Evolutionary conservation across 2,888 invertebrate genomes (phyloP).

Genomic region (Anarsia innoxiella): DNA sequence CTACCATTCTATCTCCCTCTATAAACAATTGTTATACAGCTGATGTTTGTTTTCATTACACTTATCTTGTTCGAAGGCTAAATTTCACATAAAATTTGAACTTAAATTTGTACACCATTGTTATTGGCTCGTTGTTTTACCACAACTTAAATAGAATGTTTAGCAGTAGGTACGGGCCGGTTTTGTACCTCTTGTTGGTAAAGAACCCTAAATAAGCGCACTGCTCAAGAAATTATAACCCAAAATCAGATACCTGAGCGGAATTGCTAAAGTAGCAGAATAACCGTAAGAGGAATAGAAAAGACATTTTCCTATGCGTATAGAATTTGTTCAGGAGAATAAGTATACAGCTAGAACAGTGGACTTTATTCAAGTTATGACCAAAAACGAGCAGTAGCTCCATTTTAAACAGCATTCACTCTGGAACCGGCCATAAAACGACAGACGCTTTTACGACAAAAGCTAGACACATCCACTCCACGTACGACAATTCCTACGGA

Average conservation of each 20-base stretch:
- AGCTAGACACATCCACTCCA: constrained; percentile 37
- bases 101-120: too few species aligned
- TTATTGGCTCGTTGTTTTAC: too few species aligned
- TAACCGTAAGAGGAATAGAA: too few species aligned
- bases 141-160: constrained; percentile 14
- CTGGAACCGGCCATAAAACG: constrained; percentile 46
- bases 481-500: constrained; percentile 30
- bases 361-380: constrained; percentile 51
- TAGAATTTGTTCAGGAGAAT: constrained; percentile 48
- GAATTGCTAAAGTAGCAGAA: too few species aligned
- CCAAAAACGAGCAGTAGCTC: constrained; percentile 42
- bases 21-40: background rate
- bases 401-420: constrained; percentile 33
- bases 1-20: constrained; percentile 18
- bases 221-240: too few species aligned
- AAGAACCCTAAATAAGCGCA: too few species aligned
- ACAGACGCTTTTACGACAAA: constrained; percentile 46
- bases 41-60: constrained; percentile 1
- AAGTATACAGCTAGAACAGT: constrained; percentile 43
- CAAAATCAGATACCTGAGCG: too few species aligned
- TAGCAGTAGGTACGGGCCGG: too few species aligned
- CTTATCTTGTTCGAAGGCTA: too few species aligned
- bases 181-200: too few species aligned
- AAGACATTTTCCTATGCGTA: too few species aligned
- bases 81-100: too few species aligned